These are phyloP conservation scores for Antrozous pallidus DNA, from an alignment of 2,797 vertebrate species.

Conservation along the genomic window DNA sequence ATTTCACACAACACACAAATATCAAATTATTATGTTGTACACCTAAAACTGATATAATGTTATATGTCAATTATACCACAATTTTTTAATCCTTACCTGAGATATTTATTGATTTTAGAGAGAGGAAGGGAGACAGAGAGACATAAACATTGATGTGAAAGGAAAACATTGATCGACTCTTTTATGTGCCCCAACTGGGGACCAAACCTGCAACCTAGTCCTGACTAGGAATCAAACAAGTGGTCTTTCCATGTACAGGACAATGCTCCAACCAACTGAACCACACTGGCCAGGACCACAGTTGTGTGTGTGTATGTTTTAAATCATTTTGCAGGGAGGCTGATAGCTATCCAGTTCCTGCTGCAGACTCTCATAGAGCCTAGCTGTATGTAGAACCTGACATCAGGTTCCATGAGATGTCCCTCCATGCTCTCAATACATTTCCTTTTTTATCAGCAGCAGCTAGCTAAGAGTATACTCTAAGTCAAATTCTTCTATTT, in stretches of 20 bases:
- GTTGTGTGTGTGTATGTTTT: too few relatives aligned
- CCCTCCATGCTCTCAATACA: not conserved
- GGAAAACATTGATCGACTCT: too few relatives aligned
- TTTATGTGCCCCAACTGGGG: too few relatives aligned
- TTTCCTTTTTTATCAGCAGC: not conserved
- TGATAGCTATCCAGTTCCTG: not conserved
- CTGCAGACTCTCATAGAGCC: not conserved
- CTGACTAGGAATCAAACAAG: too few relatives aligned
- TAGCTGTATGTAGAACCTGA: not conserved
- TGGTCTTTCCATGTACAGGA: too few relatives aligned
- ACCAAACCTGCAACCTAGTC: too few relatives aligned
- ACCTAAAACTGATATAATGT: not conserved
- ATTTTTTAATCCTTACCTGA: not conserved
- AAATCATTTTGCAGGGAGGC: not conserved
- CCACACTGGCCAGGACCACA: too few relatives aligned
- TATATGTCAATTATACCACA: not conserved
- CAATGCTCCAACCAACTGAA: too few relatives aligned
- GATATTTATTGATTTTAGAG: too few relatives aligned
- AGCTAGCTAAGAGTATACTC: not conserved
- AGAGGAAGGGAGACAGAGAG: too few relatives aligned
- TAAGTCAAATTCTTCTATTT: not conserved
- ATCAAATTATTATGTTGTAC: not conserved
- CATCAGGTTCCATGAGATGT: not conserved
- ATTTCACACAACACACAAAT: not conserved
- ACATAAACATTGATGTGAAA: too few relatives aligned